Percentiles rank a stretch among this genome's conserved stretches.
These are phyloP conservation scores for Aphelocoma californica DNA, from an alignment of 2,797 vertebrate genomes.

Conservation along the genomic window DNA sequence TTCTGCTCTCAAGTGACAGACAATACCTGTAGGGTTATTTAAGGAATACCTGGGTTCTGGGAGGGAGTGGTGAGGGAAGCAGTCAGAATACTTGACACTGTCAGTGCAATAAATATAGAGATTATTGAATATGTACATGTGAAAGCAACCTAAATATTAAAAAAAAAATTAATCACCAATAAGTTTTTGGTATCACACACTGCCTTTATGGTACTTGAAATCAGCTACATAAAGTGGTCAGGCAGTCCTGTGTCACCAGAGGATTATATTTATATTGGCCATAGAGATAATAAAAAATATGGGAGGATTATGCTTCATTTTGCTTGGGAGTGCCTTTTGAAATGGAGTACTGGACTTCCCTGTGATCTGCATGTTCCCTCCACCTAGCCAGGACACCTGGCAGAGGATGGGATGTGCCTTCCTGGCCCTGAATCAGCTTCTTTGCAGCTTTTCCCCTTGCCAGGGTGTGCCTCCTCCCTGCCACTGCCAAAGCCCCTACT, in stretches of 20 bases:
- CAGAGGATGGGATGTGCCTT: not conserved
- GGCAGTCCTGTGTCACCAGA: not conserved
- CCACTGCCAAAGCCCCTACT: not conserved
- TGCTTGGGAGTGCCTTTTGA: not conserved
- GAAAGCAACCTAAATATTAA: not conserved
- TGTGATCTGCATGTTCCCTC: not conserved
- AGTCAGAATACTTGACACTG: not conserved
- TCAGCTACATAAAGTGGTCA: conserved; percentile 2
- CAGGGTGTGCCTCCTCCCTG: not conserved
- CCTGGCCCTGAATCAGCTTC: not conserved
- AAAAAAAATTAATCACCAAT: not conserved
- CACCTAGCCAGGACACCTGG: not conserved
- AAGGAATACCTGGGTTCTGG: not conserved
- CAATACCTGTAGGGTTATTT: not conserved
- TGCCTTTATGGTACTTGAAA: not conserved
- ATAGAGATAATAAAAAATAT: not conserved
- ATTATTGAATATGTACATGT: not conserved
- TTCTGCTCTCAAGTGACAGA: not conserved
- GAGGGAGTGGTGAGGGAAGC: not conserved
- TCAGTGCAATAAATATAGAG: not conserved
- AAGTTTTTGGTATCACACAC: not conserved
- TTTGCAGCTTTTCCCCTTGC: not conserved
- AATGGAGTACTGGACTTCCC: not conserved
- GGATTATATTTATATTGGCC: conserved; percentile 15
- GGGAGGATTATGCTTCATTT: not conserved